These are phyloP conservation scores for Plotosus lineatus DNA, from an alignment of 2,113 vertebrate species.

Conservation along the genomic window DNA sequence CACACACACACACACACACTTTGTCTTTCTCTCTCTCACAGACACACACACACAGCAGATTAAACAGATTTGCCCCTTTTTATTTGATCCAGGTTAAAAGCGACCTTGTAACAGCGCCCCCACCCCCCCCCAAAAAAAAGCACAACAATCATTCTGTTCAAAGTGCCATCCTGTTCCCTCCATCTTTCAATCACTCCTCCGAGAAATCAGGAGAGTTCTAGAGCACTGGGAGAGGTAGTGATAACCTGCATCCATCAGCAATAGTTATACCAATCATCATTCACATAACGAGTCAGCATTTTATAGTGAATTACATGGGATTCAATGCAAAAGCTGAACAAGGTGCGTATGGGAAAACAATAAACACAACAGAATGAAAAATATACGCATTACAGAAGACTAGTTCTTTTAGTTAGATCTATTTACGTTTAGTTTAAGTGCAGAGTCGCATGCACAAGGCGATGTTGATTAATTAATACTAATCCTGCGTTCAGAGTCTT, in stretches of 20 bases:
- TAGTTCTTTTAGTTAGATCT: background rate
- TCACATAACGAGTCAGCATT: background rate
- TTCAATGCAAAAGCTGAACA: background rate
- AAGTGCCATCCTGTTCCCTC: background rate
- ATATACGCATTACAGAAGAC: background rate
- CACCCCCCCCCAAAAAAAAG: background rate
- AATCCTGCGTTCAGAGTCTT: background rate
- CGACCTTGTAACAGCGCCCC: background rate
- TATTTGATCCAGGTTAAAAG: background rate
- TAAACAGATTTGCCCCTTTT: background rate
- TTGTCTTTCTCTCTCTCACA: too few relatives aligned
- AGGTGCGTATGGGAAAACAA: background rate
- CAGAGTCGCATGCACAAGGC: background rate
- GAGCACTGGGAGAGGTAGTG: background rate
- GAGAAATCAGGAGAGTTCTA: background rate
- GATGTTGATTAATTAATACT: too few relatives aligned
- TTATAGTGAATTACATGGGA: background rate
- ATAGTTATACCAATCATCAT: background rate
- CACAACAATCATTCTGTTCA: too few relatives aligned
- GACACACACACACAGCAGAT: background rate
- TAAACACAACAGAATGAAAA: background rate
- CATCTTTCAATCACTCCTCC: background rate
- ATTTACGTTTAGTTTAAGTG: background rate
- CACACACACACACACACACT: constrained; percentile 1
- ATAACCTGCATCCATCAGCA: background rate